Base-by-base conservation (phyloP, 2,113 vertebrate genomes). In the Rhizomys pruinosus region DNA sequence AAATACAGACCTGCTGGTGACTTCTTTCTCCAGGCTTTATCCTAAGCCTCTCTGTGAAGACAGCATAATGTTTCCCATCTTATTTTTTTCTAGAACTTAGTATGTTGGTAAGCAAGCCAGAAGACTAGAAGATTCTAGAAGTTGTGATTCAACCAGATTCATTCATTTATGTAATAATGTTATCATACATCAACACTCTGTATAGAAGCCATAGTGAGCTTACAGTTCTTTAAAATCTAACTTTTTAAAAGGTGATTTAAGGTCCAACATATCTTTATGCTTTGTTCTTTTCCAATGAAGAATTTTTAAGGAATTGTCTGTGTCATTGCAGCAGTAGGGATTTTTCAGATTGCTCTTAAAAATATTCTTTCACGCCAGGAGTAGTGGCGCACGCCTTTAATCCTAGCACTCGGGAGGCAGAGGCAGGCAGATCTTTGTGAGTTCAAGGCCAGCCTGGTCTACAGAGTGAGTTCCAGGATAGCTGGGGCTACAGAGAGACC, bases 151-250 rank as follows among this genome's bases (percentile, higher is more conserved):
- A 59, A 73, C 23, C 61, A 52, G 34, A 85, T 37, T 80, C 12
- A 47, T 1, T 61, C 25, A 23, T n/a, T 69, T 17, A 69, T 66
- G 85, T 1, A 42, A 25, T 87, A 88, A 71, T 84, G 39, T 39
- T 66, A 90, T 66, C 17, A 92, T 87, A 37, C 39, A 64, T 23
- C 25, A 9, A 59, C 42, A 82, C 29, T 6, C 20, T 39, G 27
- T 23, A 32, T 85, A 44, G 15, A 11, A 34, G 19, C 22, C 63
- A 29, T 63, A 8, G 23, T 47, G 15, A 32, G 52, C 59, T 90
- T 47, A 80, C 22, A 37, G 44, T 69, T 94, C 37, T 82, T 93
- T 74, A 86, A 76, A 85, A 5, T 89, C 66, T 64, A 79, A 39
- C 7, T 66, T 52, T 87, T 63, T 72, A 32, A 17, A 57, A 91